Base-by-base conservation (phyloP, 2,888 invertebrate species). In the Parnassius smintheus region DNA sequence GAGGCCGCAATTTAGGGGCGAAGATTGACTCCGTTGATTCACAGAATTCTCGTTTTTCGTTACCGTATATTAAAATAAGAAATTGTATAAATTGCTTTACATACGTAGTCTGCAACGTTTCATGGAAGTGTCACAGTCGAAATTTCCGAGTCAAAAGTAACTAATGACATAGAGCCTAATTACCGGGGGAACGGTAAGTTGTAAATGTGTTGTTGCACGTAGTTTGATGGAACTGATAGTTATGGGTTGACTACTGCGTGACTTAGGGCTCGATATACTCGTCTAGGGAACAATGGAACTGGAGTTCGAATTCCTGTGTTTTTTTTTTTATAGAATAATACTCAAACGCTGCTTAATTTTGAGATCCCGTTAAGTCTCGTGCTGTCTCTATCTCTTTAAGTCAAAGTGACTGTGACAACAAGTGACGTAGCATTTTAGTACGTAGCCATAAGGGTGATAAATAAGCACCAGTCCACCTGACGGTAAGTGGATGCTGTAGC, bases 91-190 rank as follows among this genome's bases (percentile, higher is more conserved):
- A 53, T 22, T 11, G 48, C n/a, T 49, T 49, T 1, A 46, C 3
- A 8, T 42, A 18, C 9, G 48, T 61, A 41, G 51, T 48, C 52
- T 11, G 41, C 18, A 61, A 41, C 53, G 52, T 62, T 46, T 62
- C 52, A 45, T 62, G 57, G 57, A 52, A 56, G 57, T 62, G 56
- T 62, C 56, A 57, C 62, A 52, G 56, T 56, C 48, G 48, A 52
- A 56, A 56, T 51, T 56, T 61, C 25, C 18, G 12, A n/a, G 13
- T 52, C 56, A 53, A 57, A 53, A 48, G 52, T 18, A 18, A 51
- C 45, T 61, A 61, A 57, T 56, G 61, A 57, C 42, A 10, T 22
- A 41, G 48, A 48, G 22, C 46, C 52, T 62, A 53, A 62, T 62
- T 57, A 57, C 62, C 25, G 48, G 10, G 48, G 57, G 57, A 44